Evolutionary conservation across 2,797 vertebrate species (phyloP).

Genomic region (Mormyrus hasselquistii): DNA sequence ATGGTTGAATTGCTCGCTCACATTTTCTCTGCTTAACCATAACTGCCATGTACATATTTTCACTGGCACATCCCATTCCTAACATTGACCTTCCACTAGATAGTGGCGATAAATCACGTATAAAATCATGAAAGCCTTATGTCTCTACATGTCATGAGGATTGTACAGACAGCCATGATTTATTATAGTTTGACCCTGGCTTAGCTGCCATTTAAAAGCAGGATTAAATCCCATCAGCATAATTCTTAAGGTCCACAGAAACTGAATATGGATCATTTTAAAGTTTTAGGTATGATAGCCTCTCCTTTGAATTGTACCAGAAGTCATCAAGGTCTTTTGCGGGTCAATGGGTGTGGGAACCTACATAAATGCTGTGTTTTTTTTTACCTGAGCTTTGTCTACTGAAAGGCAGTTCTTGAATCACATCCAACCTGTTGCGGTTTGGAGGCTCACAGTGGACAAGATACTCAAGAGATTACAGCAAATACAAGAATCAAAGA

Average conservation of each 20-base stretch:
- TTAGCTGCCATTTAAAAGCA: constrained; percentile 15
- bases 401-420: neutral
- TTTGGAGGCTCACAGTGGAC: constrained; percentile 5
- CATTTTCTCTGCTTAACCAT: neutral
- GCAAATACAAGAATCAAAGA: constrained; percentile 42
- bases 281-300: neutral
- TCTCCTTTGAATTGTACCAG: neutral
- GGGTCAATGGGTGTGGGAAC: neutral
- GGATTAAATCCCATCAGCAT: constrained; percentile 17
- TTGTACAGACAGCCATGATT: neutral
- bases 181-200: neutral
- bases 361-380: neutral
- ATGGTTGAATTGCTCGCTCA: neutral
- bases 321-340: neutral
- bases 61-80: neutral
- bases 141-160: neutral
- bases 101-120: neutral
- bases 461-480: constrained; percentile 34
- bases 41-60: neutral
- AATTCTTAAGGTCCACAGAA: neutral
- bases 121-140: neutral
- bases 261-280: neutral
- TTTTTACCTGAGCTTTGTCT: neutral
- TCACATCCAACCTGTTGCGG: neutral
- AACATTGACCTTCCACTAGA: neutral